Conservation (phyloP, 1,140 invertebrate species). For the Copidosoma floridanum region DNA sequence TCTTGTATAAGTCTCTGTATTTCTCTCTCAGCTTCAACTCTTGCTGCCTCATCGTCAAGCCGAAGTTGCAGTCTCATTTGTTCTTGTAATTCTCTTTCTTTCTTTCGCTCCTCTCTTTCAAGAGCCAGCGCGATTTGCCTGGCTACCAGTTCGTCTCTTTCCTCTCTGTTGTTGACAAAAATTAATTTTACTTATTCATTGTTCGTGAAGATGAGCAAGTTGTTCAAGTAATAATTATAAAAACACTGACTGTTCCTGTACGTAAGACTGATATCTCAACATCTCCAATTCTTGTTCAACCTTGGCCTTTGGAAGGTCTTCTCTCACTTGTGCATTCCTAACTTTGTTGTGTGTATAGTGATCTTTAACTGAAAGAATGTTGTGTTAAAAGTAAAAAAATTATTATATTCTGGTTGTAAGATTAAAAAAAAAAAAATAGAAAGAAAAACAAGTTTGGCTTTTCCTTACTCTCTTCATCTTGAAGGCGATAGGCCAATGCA, state of each 20-base stretch:
- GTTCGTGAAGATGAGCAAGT: no score
- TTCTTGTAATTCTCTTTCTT: slow-evolving; percentile 57
- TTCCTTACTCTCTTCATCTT: slow-evolving; percentile 82
- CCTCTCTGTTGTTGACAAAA: no score
- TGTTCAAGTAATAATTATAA: not conserved
- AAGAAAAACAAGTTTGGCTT: no score
- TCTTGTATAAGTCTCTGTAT: slow-evolving; percentile 59
- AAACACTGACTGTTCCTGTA: slow-evolving; percentile 64
- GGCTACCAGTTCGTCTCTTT: slow-evolving; percentile 68
- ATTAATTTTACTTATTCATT: no score
- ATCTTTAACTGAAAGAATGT: slow-evolving; percentile 67
- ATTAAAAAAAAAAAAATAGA: no score
- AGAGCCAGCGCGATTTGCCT: slow-evolving; percentile 65
- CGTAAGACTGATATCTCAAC: slow-evolving; percentile 62
- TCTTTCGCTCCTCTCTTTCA: slow-evolving; percentile 62
- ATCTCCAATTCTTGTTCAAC: slow-evolving; percentile 77
- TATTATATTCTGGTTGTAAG: no score
- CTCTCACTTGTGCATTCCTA: slow-evolving; percentile 82
- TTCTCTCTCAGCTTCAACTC: slow-evolving; percentile 46
- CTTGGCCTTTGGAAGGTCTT: slow-evolving; percentile 82
- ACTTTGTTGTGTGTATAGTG: slow-evolving; percentile 84
- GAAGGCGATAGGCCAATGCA: slow-evolving; percentile 82
- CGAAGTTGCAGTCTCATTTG: slow-evolving; percentile 52
- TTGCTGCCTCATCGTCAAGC: slow-evolving; percentile 52
- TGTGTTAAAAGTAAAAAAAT: no score